These are phyloP conservation scores for Trogon surrucura DNA, from an alignment of 2,113 vertebrate genomes.

Conservation along the genomic window DNA sequence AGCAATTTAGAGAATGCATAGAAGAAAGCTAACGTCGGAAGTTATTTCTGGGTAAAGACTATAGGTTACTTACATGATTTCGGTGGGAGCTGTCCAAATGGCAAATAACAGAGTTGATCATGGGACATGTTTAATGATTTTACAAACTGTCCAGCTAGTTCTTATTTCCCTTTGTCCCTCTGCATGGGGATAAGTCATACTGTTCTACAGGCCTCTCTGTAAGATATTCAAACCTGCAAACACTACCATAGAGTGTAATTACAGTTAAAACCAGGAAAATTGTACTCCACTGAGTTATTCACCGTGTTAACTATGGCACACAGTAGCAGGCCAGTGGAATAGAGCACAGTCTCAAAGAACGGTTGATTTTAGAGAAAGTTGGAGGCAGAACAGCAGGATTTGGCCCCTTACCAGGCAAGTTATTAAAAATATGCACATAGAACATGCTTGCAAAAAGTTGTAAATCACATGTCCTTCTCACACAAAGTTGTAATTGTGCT, in stretches of 20 bases:
- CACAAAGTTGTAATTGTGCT: not conserved
- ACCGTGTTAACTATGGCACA: constrained; percentile 21
- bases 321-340: not conserved
- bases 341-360: not conserved
- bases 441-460: not conserved
- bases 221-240: not conserved
- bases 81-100: not conserved
- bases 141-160: not conserved
- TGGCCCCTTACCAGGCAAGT: not conserved
- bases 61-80: not conserved
- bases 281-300: constrained; percentile 2
- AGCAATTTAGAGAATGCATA: not conserved
- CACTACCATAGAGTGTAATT: not conserved
- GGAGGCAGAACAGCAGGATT: not conserved
- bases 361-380: not conserved
- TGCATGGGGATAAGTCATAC: not conserved
- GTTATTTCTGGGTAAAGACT: not conserved
- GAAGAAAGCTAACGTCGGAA: constrained; percentile 2
- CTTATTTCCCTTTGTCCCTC: not conserved
- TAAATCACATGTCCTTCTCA: not conserved
- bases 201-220: not conserved
- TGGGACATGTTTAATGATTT: not conserved
- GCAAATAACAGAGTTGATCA: not conserved
- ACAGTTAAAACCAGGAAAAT: not conserved
- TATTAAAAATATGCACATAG: not conserved